Conservation (phyloP, 2,888 invertebrate species). For the Chrysotoxum bicinctum region DNA sequence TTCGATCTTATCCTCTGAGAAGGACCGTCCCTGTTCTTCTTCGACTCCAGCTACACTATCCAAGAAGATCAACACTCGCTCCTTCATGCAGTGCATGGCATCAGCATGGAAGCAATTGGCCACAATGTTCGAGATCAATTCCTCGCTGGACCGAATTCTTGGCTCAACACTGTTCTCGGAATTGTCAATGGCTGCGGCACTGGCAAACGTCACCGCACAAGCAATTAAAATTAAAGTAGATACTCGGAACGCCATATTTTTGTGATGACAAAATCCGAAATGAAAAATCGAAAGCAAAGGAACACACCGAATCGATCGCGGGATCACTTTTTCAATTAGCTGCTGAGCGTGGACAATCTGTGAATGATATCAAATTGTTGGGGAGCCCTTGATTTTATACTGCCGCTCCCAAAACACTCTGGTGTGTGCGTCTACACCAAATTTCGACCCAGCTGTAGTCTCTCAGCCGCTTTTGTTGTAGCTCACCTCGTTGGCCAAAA, state of each 20-base stretch:
- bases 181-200: slow-evolving; percentile 83
- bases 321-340: slow-evolving; percentile 74
- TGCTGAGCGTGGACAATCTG: slow-evolving; percentile 78
- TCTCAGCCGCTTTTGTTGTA: slow-evolving; percentile 44
- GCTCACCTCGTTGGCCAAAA: slow-evolving; percentile 61
- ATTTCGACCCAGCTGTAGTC: slow-evolving; percentile 34
- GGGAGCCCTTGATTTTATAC: slow-evolving; percentile 81
- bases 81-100: slow-evolving; percentile 89
- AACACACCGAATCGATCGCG: slow-evolving; percentile 66
- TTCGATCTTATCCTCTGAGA: slow-evolving; percentile 86
- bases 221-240: slow-evolving; percentile 83
- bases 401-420: slow-evolving; percentile 80
- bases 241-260: slow-evolving; percentile 78
- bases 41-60: slow-evolving; percentile 87
- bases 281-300: slow-evolving; percentile 24
- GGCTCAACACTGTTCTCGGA: slow-evolving; percentile 82
- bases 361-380: slow-evolving; percentile 81
- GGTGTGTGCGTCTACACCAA: slow-evolving; percentile 32
- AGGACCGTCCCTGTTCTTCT: slow-evolving; percentile 84
- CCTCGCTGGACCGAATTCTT: slow-evolving; percentile 85
- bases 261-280: slow-evolving; percentile 63
- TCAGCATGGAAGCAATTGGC: slow-evolving; percentile 88
- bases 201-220: slow-evolving; percentile 83
- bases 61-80: slow-evolving; percentile 89
- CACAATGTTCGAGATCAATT: slow-evolving; percentile 87